Percentiles rank a stretch among this genome's conserved stretches.
phyloP scores from a whole-genome alignment of 2,113 vertebrate species.

The Rhinichthys klamathensis region DNA sequence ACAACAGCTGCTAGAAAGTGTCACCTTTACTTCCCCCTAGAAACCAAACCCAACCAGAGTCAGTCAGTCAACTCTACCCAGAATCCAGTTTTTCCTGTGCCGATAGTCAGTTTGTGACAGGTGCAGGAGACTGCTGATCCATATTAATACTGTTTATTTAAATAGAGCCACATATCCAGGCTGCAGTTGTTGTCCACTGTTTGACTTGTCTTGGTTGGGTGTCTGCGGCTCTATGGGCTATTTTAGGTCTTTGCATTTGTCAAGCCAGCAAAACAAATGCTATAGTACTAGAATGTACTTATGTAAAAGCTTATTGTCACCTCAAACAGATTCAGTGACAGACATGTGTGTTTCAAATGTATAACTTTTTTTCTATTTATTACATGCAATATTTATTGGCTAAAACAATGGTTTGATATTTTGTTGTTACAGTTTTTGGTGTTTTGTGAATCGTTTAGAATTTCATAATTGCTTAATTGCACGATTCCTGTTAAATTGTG shows the following conservation, averaged over 20 bases:
- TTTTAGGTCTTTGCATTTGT: slow-evolving; percentile 28
- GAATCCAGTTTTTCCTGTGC: slow-evolving; percentile 7
- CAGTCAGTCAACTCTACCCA: slow-evolving; percentile 18
- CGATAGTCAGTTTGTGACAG: slow-evolving; percentile 4
- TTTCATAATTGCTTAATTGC: background rate
- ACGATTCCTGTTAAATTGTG: background rate
- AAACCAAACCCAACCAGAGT: slow-evolving; percentile 37
- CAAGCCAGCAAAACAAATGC: slow-evolving; percentile 24
- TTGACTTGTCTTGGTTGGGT: background rate
- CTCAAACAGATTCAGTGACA: background rate
- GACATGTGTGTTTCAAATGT: background rate
- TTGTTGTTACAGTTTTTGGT: background rate
- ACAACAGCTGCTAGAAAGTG: slow-evolving; percentile 43
- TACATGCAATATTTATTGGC: background rate
- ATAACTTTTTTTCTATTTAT: background rate
- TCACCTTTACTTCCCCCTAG: slow-evolving; percentile 43
- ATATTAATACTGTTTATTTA: slow-evolving; percentile 18
- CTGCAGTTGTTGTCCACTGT: slow-evolving; percentile 24
- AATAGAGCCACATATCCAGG: background rate
- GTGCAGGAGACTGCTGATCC: slow-evolving; percentile 14
- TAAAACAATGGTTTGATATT: background rate
- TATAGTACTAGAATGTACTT: background rate
- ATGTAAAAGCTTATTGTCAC: background rate
- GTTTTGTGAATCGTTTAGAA: background rate
- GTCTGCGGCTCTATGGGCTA: slow-evolving; percentile 17